Evolutionary conservation across 2,888 invertebrate species (phyloP).

Genomic region (Limenitis camilla): DNA sequence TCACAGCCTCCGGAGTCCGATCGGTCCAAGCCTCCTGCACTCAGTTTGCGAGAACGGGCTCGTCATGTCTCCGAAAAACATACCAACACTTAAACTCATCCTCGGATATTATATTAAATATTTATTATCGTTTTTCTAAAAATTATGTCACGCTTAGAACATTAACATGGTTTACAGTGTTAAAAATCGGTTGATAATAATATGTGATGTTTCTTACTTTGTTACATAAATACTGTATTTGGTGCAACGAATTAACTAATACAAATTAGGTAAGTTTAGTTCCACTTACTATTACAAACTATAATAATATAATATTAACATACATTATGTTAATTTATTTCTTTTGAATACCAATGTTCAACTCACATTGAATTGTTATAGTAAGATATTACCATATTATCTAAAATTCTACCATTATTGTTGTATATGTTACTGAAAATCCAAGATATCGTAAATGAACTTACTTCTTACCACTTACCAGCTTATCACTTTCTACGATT

Average conservation of each 20-base stretch:
- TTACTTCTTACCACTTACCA: too few relatives aligned
- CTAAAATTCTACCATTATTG: too few relatives aligned
- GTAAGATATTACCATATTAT: too few relatives aligned
- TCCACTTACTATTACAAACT: not conserved
- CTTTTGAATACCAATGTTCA: too few relatives aligned
- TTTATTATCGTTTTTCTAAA: not conserved
- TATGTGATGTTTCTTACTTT: not conserved
- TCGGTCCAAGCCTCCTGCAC: constrained; percentile 28
- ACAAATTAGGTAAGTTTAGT: constrained; percentile 16
- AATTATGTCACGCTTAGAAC: not conserved
- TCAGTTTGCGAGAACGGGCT: constrained; percentile 1
- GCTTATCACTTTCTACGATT: too few relatives aligned
- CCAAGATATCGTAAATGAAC: too few relatives aligned
- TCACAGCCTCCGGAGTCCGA: constrained; percentile 45
- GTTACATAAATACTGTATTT: constrained; percentile 15
- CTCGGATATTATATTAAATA: not conserved
- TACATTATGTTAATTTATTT: too few relatives aligned
- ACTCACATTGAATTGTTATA: too few relatives aligned
- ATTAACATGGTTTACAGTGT: constrained; percentile 4
- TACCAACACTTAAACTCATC: not conserved
- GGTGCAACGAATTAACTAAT: constrained; percentile 9
- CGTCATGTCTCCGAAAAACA: constrained; percentile 1
- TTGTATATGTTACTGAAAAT: too few relatives aligned
- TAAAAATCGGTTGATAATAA: not conserved
- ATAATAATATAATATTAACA: too few relatives aligned